Base-by-base conservation (phyloP, 2,797 vertebrate genomes). In the Loriculus beryllinus region DNA sequence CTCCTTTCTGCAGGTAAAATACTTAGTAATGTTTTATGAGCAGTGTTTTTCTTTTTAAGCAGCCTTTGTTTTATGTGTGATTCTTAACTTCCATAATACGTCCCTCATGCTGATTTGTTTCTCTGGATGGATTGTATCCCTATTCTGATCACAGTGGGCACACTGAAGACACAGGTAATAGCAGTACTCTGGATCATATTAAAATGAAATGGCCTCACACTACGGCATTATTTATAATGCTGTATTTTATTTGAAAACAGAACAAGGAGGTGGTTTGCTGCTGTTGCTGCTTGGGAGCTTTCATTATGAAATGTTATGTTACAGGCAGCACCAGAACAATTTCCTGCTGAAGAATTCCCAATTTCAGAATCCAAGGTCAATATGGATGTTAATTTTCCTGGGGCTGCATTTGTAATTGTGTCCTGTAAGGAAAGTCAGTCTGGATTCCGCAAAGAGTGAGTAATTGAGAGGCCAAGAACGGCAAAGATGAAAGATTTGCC, bases 371-470 rank as follows among this genome's bases (percentile, higher is more conserved):
- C 99, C 67, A 99, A 99, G 97, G 98, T 99, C 86, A 99, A 98
- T 95, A 99, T 99, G 99, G 99, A 99, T 49, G 98, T 99, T 82
- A 99, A 98, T 96, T 99, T 99, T 95, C 99, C 99, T 3, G 99
- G 99, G 5, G 99, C 99, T 9, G 99, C 99, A 0, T 99, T 99
- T 93, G 99, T 99, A 28, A 98, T 99, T 2, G 98, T 99, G 26
- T 99, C 99, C 93, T 99, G 99, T 96, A 99, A 99, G 97, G 99
- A 99, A 97, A 99, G 99, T 90, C 99, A 99, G 89, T 98, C 99
- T 33, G 99, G 99, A 74, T 99, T 99, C 95, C 98, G 99, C 82
- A 99, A 99, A 98, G 99, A 99, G 99, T 99, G 96, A 98, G 99
- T 98, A 9, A 6, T 1, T 19, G 35, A 7, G 75, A 37, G 20